phyloP scores from a whole-genome alignment of 1,140 invertebrate genomes.

The Dreissena rostriformis region DNA sequence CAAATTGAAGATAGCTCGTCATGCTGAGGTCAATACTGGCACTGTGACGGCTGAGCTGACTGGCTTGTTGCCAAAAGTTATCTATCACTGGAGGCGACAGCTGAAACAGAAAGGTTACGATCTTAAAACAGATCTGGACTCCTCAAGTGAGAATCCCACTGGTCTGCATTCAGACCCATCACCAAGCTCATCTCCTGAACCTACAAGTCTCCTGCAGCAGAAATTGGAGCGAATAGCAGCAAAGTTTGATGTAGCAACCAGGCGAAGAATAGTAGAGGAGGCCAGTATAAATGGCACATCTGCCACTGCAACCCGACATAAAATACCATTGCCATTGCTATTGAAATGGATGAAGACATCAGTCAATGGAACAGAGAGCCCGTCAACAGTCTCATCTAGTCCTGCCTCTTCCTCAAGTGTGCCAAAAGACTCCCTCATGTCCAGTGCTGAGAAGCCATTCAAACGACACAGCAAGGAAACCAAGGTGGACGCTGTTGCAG shows the following conservation, averaged over 20 bases:
- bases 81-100: slow-evolving; percentile 53
- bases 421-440: background rate
- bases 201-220: slow-evolving; percentile 53
- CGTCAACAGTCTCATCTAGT: background rate
- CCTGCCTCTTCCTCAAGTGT: slow-evolving; percentile 17
- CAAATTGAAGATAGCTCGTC: slow-evolving; percentile 41
- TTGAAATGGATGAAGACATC: slow-evolving; percentile 51
- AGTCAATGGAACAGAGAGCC: background rate
- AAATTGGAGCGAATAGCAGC: slow-evolving; percentile 40
- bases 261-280: slow-evolving; percentile 36
- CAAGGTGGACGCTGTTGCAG: slow-evolving; percentile 17
- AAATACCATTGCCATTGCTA: slow-evolving; percentile 36
- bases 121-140: slow-evolving; percentile 10
- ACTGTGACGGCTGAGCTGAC: slow-evolving; percentile 31
- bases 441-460: slow-evolving; percentile 22
- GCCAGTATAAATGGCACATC: slow-evolving; percentile 32
- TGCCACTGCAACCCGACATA: slow-evolving; percentile 40
- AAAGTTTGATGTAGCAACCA: slow-evolving; percentile 16
- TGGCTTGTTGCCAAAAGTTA: slow-evolving; percentile 44
- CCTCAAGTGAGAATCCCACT: background rate
- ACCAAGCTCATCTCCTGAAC: slow-evolving; percentile 9
- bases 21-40: slow-evolving; percentile 42
- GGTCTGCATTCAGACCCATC: background rate
- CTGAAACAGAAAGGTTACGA: slow-evolving; percentile 42
- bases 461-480: slow-evolving; percentile 23